Conservation (phyloP, 2,113 vertebrate species). For the Barnardius zonarius region DNA sequence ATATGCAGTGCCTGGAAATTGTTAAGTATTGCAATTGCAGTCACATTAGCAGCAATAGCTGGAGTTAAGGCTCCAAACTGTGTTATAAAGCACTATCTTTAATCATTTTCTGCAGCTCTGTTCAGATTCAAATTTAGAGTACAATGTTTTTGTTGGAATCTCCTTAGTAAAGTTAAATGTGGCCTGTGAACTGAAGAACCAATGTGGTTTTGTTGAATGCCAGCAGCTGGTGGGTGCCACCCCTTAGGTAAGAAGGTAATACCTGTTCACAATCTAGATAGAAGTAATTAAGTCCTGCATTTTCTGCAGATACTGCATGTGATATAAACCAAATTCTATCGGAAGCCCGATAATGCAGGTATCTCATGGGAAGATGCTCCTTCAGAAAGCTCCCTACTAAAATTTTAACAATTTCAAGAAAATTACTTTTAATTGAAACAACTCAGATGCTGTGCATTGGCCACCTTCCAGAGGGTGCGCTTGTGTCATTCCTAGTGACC, state of each 20-base stretch:
- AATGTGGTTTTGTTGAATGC: not conserved
- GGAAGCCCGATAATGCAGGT: not conserved
- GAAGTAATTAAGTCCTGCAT: not conserved
- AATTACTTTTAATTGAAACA: constrained; percentile 60
- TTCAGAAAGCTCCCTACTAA: constrained; percentile 38
- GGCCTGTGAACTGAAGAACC: not conserved
- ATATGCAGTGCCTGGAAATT: not conserved
- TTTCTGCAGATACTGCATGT: constrained; percentile 26
- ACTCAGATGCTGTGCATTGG: constrained; percentile 5
- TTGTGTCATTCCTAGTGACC: constrained; percentile 41
- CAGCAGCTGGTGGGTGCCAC: not conserved
- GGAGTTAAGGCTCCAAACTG: not conserved
- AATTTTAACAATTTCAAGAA: constrained; percentile 51
- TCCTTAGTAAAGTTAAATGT: not conserved
- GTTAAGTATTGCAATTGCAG: not conserved
- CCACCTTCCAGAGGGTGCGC: constrained; percentile 23
- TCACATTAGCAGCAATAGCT: not conserved
- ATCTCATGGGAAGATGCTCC: constrained; percentile 16
- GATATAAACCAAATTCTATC: constrained; percentile 15
- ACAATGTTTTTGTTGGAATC: not conserved
- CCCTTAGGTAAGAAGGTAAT: not conserved
- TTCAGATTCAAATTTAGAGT: not conserved
- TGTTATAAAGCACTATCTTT: not conserved
- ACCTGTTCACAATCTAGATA: not conserved
- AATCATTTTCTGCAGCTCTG: not conserved